Evolutionary conservation across 2,113 vertebrate species (phyloP), one percentile per base, ranked within the genome.

Genomic region (Struthio camelus): DNA sequence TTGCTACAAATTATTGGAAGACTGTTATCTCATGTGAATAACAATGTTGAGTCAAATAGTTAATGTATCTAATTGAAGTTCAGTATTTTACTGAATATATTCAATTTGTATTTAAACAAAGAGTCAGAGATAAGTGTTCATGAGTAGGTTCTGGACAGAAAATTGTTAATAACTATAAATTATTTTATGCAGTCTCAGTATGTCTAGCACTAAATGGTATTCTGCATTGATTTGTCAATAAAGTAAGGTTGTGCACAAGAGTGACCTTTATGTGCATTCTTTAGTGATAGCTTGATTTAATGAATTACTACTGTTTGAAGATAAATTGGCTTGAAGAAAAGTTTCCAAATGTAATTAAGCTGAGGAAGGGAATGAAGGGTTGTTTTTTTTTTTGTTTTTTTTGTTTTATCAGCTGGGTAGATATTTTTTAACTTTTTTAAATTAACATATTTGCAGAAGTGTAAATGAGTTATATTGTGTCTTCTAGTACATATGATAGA

Each of bases 181-280:
- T 95, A 70, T 95, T 94, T 95, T 70, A 53, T 87, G 30, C 10
- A 9, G 8, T 72, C 44, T 96, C 67, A 36, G 11, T 86, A 44
- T 91, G 73, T 92, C 59, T 78, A 34, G 24, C 83, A 90, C 70
- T 92, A 95, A 90, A 88, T 93, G 22, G 13, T 88, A 59, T 95
- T 95, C 79, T 93, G 8, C 0, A 2, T 76, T 95, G 94, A 95
- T 98, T 98, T 97, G 96, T 98, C 97, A 98, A 85, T 98, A 98
- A 98, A 97, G 73, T 87, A 79, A 96, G 85, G 90, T 93, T 96
- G 73, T 97, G 90, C 95, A 96, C 56, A 87, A 27, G 53, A 94
- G 64, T 94, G 87, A 82, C 67, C 46, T 95, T 96, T 95, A 38
- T 84, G 19, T 94, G n/a, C 66, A 64, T 97, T 94, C 61, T 78